These are phyloP conservation scores for Charadrius vociferus DNA, from an alignment of 2,113 vertebrate genomes.

Conservation along the genomic window DNA sequence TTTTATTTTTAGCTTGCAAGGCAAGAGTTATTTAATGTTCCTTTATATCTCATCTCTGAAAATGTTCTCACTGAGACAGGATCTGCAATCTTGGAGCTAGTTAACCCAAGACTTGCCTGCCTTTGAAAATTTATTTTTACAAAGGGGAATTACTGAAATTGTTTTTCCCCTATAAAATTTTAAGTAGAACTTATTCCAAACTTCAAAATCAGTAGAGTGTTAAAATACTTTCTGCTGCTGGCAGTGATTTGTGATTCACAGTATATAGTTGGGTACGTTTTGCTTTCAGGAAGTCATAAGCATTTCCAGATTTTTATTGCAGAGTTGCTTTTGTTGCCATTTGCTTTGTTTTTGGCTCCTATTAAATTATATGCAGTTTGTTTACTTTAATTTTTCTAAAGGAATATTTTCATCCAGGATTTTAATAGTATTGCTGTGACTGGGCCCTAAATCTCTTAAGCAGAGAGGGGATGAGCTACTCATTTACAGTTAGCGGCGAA, in stretches of 20 bases:
- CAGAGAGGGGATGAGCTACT: background rate
- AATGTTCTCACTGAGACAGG: background rate
- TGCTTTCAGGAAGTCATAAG: conserved; percentile 2
- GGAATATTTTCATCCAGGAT: background rate
- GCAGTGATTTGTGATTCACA: conserved; percentile 8
- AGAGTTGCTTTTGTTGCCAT: background rate
- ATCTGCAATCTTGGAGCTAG: background rate
- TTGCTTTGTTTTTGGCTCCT: conserved; percentile 3
- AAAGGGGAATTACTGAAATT: conserved; percentile 7
- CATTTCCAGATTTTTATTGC: background rate
- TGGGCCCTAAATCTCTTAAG: background rate
- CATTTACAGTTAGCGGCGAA: background rate
- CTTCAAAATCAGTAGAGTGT: conserved; percentile 5
- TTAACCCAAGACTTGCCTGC: conserved; percentile 32
- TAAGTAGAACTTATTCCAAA: conserved; percentile 13
- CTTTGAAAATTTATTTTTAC: conserved; percentile 23
- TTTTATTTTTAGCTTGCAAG: conserved; percentile 57
- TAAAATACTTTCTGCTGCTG: conserved; percentile 22
- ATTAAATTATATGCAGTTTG: background rate
- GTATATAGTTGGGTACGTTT: fast-evolving
- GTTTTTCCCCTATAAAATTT: conserved; percentile 24
- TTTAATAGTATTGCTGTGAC: background rate
- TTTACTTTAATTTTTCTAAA: background rate
- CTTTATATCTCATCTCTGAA: conserved; percentile 25
- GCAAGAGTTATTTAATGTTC: conserved; percentile 45